phyloP scores from a whole-genome alignment of 2,888 invertebrate genomes.

The Mamestra brassicae region DNA sequence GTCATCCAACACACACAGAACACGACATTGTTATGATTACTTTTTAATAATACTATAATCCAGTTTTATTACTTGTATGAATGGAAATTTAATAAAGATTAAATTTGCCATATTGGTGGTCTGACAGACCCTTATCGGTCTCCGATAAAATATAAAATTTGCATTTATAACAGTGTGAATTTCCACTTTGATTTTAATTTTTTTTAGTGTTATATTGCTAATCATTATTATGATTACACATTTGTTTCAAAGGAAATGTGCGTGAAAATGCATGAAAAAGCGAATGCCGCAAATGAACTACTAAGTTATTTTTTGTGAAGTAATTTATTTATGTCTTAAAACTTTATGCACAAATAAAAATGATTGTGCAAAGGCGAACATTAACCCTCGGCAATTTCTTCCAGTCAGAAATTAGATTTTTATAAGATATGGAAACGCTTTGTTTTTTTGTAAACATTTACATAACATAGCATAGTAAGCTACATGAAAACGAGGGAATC shows the following conservation, averaged over 20 bases:
- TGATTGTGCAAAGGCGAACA: not conserved
- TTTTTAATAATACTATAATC: not conserved
- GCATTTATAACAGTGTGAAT: conserved; percentile 1
- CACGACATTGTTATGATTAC: not conserved
- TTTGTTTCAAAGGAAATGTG: not conserved
- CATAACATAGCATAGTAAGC: no score
- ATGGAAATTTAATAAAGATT: conserved; percentile 19
- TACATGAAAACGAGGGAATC: not conserved
- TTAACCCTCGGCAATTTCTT: not conserved
- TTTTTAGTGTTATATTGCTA: not conserved
- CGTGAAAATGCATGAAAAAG: not conserved
- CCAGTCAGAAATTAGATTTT: not conserved
- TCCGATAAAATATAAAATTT: conserved; percentile 11
- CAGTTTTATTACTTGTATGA: not conserved
- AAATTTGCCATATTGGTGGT: conserved; percentile 4
- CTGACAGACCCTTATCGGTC: conserved; percentile 2
- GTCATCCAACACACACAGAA: not conserved
- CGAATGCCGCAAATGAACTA: not conserved
- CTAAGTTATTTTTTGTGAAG: not conserved
- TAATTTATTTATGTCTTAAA: not conserved
- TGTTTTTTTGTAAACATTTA: not conserved
- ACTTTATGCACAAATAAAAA: not conserved
- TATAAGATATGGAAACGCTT: not conserved
- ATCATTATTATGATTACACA: not conserved
- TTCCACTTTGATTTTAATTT: conserved; percentile 13